Base-by-base conservation (phyloP, 1,140 invertebrate species). In the Phthorimaea operculella region DNA sequence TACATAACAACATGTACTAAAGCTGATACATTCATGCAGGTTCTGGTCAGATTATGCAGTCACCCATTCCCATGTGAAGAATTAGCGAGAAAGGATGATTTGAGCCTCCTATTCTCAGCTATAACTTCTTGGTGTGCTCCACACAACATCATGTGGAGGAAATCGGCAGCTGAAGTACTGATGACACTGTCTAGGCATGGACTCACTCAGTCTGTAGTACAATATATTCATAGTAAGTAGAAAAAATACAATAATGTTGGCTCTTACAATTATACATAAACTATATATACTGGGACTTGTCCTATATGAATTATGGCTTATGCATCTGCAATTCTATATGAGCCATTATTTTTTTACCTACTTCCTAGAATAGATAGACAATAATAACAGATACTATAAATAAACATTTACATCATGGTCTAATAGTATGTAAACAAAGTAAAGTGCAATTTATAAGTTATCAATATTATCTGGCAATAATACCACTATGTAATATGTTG, bases 151-250 rank as follows among this genome's bases (percentile, higher is more conserved):
- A 92, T 96, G 77, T 99, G 98, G 98, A 90, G 98, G 59, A 98
- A 98, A 86, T 97, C 94, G 66, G 96, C 97, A 0, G 94, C 95
- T 18, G 96, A 99, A 89, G 96, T 99, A 55, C 87, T 99, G 53
- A 97, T 98, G 89, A 98, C 96, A 9, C 87, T 99, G 55, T 97
- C 97, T 14, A 89, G 96, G 70, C 96, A 99, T 86, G 96, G 96
- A 42, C 88, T 99, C 28, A 95, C 95, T 39, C 92, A 93, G 66
- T 91, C 92, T 68, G 97, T 99, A 68, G 94, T 99, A 63, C 93
- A 93, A 64, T 99, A 99, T 78, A 98, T 99, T 79, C 96, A 99
- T 87, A 95, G 96, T 98, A 87, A 91, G 92, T 88, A 54, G n/a
- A 55, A 28, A 45, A 42, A 14, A 54, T 36, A 48, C 9, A 48